A percentile compares a stretch with the other conserved stretches of the same genome.
Evolutionary conservation across 2,113 vertebrate species (phyloP).

Genomic region (Cebus imitator): DNA sequence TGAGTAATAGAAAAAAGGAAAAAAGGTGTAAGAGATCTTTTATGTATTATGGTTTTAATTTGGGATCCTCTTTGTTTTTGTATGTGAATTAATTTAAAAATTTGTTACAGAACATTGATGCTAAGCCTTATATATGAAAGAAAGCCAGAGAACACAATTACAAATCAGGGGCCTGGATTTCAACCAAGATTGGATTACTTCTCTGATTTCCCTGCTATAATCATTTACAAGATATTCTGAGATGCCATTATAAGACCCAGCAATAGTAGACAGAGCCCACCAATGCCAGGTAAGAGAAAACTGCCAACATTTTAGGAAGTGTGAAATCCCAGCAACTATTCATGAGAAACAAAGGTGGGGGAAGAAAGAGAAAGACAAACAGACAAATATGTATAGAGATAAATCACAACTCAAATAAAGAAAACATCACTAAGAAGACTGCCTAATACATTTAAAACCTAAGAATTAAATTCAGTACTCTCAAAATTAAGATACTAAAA

Average conservation of each 20-base stretch:
- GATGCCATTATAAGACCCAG: not conserved
- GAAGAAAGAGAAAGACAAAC: accelerated
- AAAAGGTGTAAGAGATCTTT: not conserved
- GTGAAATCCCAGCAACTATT: not conserved
- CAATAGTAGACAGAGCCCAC: not conserved
- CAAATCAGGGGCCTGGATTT: not conserved
- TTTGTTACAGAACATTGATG: not conserved
- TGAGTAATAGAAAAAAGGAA: not conserved
- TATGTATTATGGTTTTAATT: not conserved
- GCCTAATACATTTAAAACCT: not conserved
- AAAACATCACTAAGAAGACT: not conserved
- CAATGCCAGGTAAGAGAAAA: not conserved
- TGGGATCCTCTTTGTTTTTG: not conserved
- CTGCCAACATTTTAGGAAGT: not conserved
- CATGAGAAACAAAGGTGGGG: accelerated
- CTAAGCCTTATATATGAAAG: not conserved
- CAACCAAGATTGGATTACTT: not conserved
- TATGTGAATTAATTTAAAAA: not conserved
- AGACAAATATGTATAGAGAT: not conserved
- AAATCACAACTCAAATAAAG: not conserved
- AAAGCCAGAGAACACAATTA: not conserved
- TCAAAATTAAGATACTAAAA: not conserved
- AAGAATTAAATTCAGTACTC: not conserved
- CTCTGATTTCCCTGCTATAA: not conserved
- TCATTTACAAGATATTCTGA: not conserved